phyloP scores from a whole-genome alignment of 2,797 vertebrate genomes.

The Antrozous pallidus region DNA sequence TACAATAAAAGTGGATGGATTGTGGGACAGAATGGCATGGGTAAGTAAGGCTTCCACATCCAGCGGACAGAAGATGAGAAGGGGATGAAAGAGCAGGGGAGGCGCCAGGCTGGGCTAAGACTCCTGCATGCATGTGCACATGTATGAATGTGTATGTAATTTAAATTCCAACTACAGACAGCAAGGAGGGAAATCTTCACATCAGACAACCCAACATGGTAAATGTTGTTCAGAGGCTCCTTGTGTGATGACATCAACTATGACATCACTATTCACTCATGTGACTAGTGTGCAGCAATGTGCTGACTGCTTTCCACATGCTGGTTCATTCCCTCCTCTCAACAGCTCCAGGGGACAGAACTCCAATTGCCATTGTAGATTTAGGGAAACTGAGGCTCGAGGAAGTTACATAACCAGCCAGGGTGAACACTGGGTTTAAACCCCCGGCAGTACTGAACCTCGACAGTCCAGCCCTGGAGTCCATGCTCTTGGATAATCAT shows the following conservation, averaged over 20 bases:
- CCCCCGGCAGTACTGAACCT: no score
- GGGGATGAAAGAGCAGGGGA: neutral
- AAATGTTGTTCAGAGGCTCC: neutral
- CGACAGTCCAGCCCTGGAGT: no score
- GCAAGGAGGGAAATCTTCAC: neutral
- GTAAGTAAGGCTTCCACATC: neutral
- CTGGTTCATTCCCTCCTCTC: neutral
- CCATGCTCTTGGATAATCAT: rapidly evolving
- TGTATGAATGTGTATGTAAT: rapidly evolving
- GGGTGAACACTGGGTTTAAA: no score
- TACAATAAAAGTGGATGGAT: rapidly evolving
- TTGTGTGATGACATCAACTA: no score
- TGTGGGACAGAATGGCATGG: rapidly evolving
- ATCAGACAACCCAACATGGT: neutral
- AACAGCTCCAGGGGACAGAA: rapidly evolving
- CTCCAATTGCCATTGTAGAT: neutral
- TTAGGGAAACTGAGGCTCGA: neutral
- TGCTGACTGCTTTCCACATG: neutral
- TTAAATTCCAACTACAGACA: neutral
- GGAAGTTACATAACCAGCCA: neutral
- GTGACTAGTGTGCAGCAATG: neutral
- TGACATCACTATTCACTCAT: neutral
- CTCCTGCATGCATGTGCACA: rapidly evolving
- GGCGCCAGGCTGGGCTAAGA: neutral
- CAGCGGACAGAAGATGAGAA: neutral